Conservation (phyloP, 2,113 vertebrate species). For the Sylvilagus bachmani region DNA sequence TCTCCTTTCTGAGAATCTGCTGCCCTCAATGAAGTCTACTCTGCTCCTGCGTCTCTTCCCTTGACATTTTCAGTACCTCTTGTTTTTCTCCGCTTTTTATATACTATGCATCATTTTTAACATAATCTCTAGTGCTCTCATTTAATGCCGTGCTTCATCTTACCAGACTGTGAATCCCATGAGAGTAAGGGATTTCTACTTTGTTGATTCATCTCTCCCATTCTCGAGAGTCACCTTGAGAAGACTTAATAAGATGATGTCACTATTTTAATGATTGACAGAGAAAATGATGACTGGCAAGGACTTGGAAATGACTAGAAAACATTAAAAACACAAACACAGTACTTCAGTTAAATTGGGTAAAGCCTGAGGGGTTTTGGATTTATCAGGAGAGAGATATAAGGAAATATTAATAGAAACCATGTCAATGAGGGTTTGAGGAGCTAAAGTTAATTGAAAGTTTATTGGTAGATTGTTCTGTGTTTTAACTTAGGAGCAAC, state of each 20-base stretch:
- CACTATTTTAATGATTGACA: background rate
- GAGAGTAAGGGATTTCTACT: background rate
- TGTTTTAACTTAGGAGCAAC: background rate
- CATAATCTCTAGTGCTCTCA: background rate
- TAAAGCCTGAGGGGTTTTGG: background rate
- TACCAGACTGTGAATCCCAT: background rate
- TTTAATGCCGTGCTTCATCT: background rate
- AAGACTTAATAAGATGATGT: too few species aligned
- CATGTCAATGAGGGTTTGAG: background rate
- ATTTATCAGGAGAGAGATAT: background rate
- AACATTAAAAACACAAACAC: background rate
- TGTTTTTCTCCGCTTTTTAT: background rate
- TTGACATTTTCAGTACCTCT: too few species aligned
- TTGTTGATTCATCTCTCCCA: background rate
- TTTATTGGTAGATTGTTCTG: background rate
- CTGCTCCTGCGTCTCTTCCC: background rate
- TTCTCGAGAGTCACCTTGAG: background rate
- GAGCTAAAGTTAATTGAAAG: background rate
- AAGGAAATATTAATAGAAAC: background rate
- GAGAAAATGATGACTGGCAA: background rate
- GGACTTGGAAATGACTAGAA: background rate
- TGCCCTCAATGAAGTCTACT: too few species aligned
- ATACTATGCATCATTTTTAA: background rate
- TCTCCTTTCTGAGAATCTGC: background rate
- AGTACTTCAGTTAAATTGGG: background rate